These are phyloP conservation scores for Solenopsis invicta DNA, from an alignment of 1,140 invertebrate species.

Conservation along the genomic window DNA sequence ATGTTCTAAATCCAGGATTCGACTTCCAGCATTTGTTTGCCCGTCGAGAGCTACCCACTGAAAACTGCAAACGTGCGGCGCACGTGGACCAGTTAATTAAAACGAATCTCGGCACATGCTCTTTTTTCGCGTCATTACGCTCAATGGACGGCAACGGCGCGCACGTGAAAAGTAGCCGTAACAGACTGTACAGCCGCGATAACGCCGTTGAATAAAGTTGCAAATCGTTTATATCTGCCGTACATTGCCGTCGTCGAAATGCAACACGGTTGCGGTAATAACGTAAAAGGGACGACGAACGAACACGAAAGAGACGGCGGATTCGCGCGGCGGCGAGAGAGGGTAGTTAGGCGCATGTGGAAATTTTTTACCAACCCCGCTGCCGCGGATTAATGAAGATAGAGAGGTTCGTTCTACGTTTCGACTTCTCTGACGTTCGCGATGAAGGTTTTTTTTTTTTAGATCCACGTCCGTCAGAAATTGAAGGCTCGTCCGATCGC, in stretches of 20 bases:
- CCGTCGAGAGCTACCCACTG: neutral
- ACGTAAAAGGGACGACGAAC: neutral
- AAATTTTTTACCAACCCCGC: slow-evolving; percentile 9
- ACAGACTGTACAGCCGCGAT: slow-evolving; percentile 43
- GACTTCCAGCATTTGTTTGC: slow-evolving; percentile 30
- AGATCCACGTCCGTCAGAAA: neutral
- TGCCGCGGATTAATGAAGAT: slow-evolving; percentile 43
- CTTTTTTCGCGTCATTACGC: slow-evolving; percentile 58
- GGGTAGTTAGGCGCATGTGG: neutral
- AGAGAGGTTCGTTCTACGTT: slow-evolving; percentile 24
- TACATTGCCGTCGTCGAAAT: slow-evolving; percentile 13
- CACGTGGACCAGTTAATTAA: slow-evolving; percentile 59
- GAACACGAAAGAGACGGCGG: slow-evolving; percentile 25
- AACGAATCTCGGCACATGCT: slow-evolving; percentile 56
- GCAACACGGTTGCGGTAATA: slow-evolving; percentile 33
- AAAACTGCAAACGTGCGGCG: slow-evolving; percentile 31
- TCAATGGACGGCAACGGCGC: slow-evolving; percentile 46
- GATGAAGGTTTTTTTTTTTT: slow-evolving; percentile 12
- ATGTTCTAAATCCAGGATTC: neutral
- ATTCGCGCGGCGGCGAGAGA: neutral
- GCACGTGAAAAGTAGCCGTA: slow-evolving; percentile 59
- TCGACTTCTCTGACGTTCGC: slow-evolving; percentile 3
- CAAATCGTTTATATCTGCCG: slow-evolving; percentile 61
- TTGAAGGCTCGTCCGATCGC: slow-evolving; percentile 13
- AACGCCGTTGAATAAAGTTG: slow-evolving; percentile 45